Evolutionary conservation across 92 coral and sea anemone species (phyloP), one percentile per base, ranked within the genome.

Genomic region (Palythoa grandiflora): DNA sequence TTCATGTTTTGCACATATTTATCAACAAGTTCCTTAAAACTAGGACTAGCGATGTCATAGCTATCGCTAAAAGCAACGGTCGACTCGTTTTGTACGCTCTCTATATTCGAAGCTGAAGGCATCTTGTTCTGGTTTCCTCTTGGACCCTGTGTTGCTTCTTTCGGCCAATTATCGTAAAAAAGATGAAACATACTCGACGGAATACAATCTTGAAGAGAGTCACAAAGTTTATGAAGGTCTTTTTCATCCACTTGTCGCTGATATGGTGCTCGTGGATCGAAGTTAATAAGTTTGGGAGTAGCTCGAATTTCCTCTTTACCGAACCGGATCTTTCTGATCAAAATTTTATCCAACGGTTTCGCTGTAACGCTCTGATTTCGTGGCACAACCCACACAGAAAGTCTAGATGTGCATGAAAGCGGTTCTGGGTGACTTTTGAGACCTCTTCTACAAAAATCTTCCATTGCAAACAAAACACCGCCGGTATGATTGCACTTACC

Each of bases 301-400:
- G 35, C 50, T 59, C 93, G 86, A 73, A 88, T 91, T 66, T 88
- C 77, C 88, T 88, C 52, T 88, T 91, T 17, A 55, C 87, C 93
- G 81, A 90, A 90, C 77, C 89, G 51, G 48, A 90, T 90, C 68
- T 90, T 86, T 80, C 79, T 79, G 55, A 90, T 90, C 1, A 90
- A 83, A 5, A 90, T 83, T 20, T 86, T 20, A 60, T 89, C 89
- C 9, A 71, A 73, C 37, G 93, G 85, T 39, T 91, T 87, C 51
- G 92, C 92, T 76, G 94, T 72, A 16, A 91, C 73, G 59, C 88
- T 91, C 78, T 92, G 94, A 66, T 85, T 92, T 66, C 90, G 57
- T 55, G 92, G 92, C 5, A 92, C 90, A 8, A 88, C 90, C 92
- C 92, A 90, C 5, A 74, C 86, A 48, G 93, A 86, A 55, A 90